Conservation (phyloP, 2,113 vertebrate species). For the Mungos mungo region DNA sequence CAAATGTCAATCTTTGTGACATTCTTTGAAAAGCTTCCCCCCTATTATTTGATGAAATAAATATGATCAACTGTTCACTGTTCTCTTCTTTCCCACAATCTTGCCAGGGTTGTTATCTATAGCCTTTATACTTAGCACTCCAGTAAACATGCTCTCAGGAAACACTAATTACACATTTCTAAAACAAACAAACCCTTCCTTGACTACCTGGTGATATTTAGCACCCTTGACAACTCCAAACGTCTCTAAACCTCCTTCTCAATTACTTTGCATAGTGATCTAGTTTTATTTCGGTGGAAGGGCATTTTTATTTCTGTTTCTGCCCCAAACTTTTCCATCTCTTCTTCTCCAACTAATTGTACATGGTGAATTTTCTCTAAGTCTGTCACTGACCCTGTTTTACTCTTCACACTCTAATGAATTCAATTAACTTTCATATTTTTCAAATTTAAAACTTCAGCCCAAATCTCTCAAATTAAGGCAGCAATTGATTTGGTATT, state of each 20-base stretch:
- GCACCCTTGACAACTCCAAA: neutral
- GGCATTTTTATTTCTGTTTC: neutral
- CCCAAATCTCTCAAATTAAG: neutral
- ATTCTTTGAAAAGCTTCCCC: neutral
- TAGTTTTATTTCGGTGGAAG: neutral
- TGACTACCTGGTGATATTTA: neutral
- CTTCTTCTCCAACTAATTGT: neutral
- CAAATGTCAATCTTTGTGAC: neutral
- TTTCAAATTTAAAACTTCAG: neutral
- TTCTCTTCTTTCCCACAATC: neutral
- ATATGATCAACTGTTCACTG: neutral
- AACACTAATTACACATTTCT: neutral
- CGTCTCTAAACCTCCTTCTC: neutral
- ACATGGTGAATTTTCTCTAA: neutral
- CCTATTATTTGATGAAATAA: neutral
- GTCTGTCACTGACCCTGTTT: neutral
- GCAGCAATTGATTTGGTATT: neutral
- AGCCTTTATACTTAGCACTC: neutral
- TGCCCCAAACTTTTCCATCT: neutral
- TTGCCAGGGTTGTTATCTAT: neutral
- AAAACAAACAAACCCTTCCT: neutral
- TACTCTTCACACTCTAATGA: neutral
- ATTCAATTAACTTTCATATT: neutral
- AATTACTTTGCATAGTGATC: neutral
- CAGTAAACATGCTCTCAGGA: neutral